These are phyloP conservation scores for Leptocoma aspasia DNA, from an alignment of 2,113 vertebrate species.

Conservation along the genomic window DNA sequence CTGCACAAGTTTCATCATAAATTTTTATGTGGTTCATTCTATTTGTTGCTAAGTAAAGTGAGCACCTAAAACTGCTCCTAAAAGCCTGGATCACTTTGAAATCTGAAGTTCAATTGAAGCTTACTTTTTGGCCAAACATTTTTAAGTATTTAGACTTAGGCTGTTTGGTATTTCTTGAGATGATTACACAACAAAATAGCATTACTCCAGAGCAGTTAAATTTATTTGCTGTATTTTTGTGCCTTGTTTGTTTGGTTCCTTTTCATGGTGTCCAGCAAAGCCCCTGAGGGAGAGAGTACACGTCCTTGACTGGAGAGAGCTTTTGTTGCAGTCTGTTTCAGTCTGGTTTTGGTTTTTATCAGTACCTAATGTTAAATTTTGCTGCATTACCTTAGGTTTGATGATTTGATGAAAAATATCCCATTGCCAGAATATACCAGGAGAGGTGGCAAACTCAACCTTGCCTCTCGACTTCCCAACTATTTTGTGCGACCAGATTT, in stretches of 20 bases:
- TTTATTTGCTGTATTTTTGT: neutral
- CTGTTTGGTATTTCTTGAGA: neutral
- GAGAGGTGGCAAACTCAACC: slow-evolving; percentile 78
- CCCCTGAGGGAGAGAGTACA: neutral
- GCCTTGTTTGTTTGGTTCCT: neutral
- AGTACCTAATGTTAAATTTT: neutral
- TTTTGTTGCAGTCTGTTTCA: neutral
- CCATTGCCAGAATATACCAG: slow-evolving; percentile 80
- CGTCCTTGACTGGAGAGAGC: neutral
- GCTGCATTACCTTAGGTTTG: slow-evolving; percentile 67
- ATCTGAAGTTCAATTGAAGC: neutral
- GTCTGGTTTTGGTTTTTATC: neutral
- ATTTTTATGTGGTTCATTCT: neutral
- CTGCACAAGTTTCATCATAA: neutral
- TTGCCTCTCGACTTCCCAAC: slow-evolving; percentile 77
- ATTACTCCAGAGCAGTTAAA: neutral
- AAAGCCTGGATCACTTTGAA: neutral
- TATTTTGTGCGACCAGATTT: slow-evolving; percentile 81
- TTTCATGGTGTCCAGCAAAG: neutral
- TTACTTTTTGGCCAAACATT: neutral
- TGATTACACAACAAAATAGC: neutral
- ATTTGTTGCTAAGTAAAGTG: neutral
- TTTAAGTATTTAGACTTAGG: neutral
- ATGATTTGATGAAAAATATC: slow-evolving; percentile 81
- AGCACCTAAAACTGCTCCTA: neutral